Conservation (phyloP, 2,797 vertebrate genomes). For the Pseudochromis fuscus region DNA sequence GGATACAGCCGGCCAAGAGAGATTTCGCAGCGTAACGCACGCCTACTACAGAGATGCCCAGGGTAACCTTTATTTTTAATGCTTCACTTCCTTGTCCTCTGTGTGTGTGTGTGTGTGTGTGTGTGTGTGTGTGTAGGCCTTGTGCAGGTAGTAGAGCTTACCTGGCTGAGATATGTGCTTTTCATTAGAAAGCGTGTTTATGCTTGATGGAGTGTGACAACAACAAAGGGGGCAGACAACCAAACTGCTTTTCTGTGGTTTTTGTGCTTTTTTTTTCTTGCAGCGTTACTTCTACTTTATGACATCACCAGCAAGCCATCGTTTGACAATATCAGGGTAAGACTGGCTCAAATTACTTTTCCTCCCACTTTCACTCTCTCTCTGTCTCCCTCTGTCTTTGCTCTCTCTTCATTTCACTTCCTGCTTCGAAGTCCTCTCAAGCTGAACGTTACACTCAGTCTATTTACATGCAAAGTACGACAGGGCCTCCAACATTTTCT, state of each 20-base stretch:
- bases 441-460: conserved; percentile 23
- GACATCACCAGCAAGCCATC: conserved; percentile 97
- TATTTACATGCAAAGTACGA: conserved; percentile 59
- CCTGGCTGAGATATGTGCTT: conserved; percentile 14
- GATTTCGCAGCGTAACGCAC: conserved; percentile 97
- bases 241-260: conserved; percentile 24
- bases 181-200: conserved; percentile 23
- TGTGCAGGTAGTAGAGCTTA: conserved; percentile 28
- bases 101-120: conserved; percentile 21
- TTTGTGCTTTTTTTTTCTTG: conserved; percentile 41
- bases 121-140: conserved; percentile 11
- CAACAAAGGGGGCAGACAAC: conserved; percentile 24
- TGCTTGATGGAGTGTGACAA: conserved; percentile 26
- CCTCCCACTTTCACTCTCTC: conserved; percentile 5
- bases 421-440: conserved; percentile 41
- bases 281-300: conserved; percentile 97
- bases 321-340: conserved; percentile 91
- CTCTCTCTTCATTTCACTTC: conserved; percentile 37
- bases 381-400: not conserved
- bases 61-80: conserved; percentile 83
- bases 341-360: conserved; percentile 29
- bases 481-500: conserved; percentile 32
- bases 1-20: conserved; percentile 98
- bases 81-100: conserved; percentile 52
- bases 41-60: conserved; percentile 98